A percentile compares a stretch with the other conserved stretches of the same genome.
These are phyloP conservation scores for Trichogramma evanescens DNA, from an alignment of 2,888 invertebrate genomes.

Conservation along the genomic window DNA sequence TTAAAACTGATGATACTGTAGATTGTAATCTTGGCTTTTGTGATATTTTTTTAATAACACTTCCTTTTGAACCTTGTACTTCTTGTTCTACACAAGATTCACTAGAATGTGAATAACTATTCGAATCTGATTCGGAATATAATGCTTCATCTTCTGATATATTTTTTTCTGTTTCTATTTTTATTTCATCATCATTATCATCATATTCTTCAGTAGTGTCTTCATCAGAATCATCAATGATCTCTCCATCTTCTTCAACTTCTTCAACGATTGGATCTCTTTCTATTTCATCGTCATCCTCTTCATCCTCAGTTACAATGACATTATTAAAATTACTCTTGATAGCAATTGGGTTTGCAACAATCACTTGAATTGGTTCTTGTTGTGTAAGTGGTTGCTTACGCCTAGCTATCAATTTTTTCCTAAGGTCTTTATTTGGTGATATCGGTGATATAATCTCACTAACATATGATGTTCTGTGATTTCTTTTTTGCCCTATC, in stretches of 20 bases:
- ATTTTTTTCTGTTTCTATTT: slow-evolving; percentile 25
- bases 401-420: slow-evolving; percentile 28
- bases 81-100: slow-evolving; percentile 53
- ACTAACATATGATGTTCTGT: not conserved
- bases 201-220: slow-evolving; percentile 26
- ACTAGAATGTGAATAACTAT: slow-evolving; percentile 31
- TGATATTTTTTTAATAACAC: slow-evolving; percentile 54
- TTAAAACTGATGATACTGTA: slow-evolving; percentile 55
- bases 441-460: slow-evolving; percentile 1
- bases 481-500: slow-evolving; percentile 19
- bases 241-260: slow-evolving; percentile 27
- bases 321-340: slow-evolving; percentile 25
- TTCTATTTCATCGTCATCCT: slow-evolving; percentile 25
- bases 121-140: slow-evolving; percentile 15
- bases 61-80: slow-evolving; percentile 46
- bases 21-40: slow-evolving; percentile 45
- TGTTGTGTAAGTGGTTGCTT: slow-evolving; percentile 26
- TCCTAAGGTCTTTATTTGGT: slow-evolving; percentile 34
- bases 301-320: slow-evolving; percentile 27
- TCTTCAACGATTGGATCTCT: slow-evolving; percentile 27
- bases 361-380: slow-evolving; percentile 40
- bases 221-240: slow-evolving; percentile 24
- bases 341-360: slow-evolving; percentile 32
- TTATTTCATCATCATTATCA: slow-evolving; percentile 26
- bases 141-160: slow-evolving; percentile 8